A percentile compares a stretch with the other conserved stretches of the same genome.
phyloP scores from a whole-genome alignment of 1,140 invertebrate species.

The Scaptomyza hsui region DNA sequence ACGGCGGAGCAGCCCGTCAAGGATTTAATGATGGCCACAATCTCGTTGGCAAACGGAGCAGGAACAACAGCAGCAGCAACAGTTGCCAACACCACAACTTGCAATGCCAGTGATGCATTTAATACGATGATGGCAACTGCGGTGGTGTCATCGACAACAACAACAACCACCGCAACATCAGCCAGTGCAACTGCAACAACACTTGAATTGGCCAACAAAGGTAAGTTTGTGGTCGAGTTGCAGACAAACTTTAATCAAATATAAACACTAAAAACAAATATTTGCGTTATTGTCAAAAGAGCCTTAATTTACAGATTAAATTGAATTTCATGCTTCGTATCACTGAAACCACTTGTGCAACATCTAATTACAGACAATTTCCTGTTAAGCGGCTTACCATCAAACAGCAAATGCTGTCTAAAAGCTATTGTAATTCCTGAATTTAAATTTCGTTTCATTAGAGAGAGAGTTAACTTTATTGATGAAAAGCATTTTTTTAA shows the following conservation, averaged over 20 bases:
- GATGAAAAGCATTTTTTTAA: no score
- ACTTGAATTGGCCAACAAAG: slow-evolving; percentile 66
- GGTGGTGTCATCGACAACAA: slow-evolving; percentile 26
- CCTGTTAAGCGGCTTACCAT: no score
- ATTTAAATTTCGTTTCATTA: not conserved
- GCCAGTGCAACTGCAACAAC: slow-evolving; percentile 23
- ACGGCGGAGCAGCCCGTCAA: slow-evolving; percentile 63
- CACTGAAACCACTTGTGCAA: no score
- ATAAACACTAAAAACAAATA: slow-evolving; percentile 3
- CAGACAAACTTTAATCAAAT: slow-evolving; percentile 9
- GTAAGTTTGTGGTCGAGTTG: slow-evolving; percentile 35
- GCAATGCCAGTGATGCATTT: slow-evolving; percentile 51
- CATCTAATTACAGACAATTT: no score
- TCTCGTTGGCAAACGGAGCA: not conserved
- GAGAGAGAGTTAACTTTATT: no score
- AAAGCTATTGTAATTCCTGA: not conserved
- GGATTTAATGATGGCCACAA: slow-evolving; percentile 29
- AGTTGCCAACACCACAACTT: slow-evolving; percentile 20
- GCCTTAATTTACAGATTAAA: no score
- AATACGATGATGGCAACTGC: slow-evolving; percentile 52
- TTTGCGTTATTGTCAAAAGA: not conserved
- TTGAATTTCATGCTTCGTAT: no score
- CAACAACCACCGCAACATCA: slow-evolving; percentile 24
- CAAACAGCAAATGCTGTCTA: no score
- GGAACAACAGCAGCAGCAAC: slow-evolving; percentile 18